Evolutionary conservation across 2,113 vertebrate species (phyloP), one percentile per base, ranked within the genome.

Genomic region (Indicator maculatus): DNA sequence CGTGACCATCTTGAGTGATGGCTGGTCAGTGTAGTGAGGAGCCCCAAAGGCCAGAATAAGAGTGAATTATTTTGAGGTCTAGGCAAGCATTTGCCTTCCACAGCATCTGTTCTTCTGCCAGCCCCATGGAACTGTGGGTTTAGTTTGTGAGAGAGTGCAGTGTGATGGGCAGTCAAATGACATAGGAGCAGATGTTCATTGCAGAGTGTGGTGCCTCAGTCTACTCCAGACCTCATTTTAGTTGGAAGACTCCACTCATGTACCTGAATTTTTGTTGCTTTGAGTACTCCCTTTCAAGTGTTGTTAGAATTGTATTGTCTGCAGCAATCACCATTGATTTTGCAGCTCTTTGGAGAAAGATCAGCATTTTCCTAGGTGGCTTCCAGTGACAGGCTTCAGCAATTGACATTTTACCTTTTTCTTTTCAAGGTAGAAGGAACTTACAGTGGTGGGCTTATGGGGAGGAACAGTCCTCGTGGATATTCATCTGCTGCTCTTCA

Each of bases 1-100:
- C 8, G 1, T 0, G 1, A 10, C 16, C 47, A 0, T 18, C 76
- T 61, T 55, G 74, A 2, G 6, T 12, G 12, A 0, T n/a, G 39
- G 10, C 16, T 65, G 14, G 50, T 83, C 45, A 8, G 3, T 0
- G 0, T 3, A 8, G 38, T 5, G 28, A 61, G 56, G 45, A 86
- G 2, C 52, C 58, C 30, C 44, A 67, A 26, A 50, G 50, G 15
- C 39, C 56, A 44, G 60, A 11, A 2, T 2, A 24, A 12, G 7
- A 27, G 18, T 11, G 79, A 26, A 50, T 12, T 0, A 4, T 85
- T 41, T 19, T 0, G 11, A 70, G 56, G 18, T 70, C 23, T 9
- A 6, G n/a, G 24, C 5, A 8, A 8, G 24, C 5, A 4, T 28
- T 63, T 39, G 23, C 41, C 16, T 50, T 77, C 60, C 75, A 8